Conservation (phyloP, 2,113 vertebrate species). For the Colaptes auratus region DNA sequence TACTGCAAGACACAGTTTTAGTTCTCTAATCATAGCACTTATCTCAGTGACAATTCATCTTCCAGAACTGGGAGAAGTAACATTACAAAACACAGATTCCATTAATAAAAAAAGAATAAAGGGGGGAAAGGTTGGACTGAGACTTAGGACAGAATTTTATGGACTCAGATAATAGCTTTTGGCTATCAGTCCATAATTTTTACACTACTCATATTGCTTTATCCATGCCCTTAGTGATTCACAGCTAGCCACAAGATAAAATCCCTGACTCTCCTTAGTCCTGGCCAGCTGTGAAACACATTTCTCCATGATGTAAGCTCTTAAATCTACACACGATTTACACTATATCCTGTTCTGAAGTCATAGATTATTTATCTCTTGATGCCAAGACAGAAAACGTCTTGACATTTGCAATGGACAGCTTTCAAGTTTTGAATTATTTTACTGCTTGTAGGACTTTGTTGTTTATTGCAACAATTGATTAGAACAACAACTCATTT, state of each 20-base stretch:
- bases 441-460: neutral
- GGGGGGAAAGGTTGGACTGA: neutral
- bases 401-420: neutral
- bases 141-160: neutral
- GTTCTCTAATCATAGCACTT: neutral
- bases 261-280: neutral
- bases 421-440: neutral
- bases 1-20: neutral
- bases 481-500: neutral
- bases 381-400: neutral
- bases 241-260: neutral
- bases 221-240: neutral
- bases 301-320: neutral
- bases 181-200: neutral
- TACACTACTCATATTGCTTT: neutral
- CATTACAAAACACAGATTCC: neutral
- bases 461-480: neutral
- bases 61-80: neutral
- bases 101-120: neutral
- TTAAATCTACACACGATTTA: neutral
- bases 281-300: slow-evolving; percentile 5
- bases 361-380: neutral
- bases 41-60: neutral
- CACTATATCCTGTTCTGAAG: neutral
- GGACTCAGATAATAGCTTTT: neutral